Conservation (phyloP, 2,113 vertebrate genomes). For the Phocoena sinus region DNA sequence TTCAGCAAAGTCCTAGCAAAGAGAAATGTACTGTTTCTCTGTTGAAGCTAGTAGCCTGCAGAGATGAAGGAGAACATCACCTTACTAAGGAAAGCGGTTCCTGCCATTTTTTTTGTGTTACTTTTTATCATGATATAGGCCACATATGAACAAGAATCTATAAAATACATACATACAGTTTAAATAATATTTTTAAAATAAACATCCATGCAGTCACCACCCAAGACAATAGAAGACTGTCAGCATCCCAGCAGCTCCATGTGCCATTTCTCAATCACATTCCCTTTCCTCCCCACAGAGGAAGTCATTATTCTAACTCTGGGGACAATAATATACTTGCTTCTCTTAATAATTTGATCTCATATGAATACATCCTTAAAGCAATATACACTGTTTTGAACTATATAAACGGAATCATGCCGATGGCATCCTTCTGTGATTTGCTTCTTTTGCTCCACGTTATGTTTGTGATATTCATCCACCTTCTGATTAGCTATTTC, state of each 20-base stretch:
- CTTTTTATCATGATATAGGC: neutral
- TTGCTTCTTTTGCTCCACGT: neutral
- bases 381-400: neutral
- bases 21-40: neutral
- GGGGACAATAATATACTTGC: neutral
- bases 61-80: neutral
- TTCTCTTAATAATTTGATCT: neutral
- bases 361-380: neutral
- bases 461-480: neutral
- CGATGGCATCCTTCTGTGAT: neutral
- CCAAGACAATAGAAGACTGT: neutral
- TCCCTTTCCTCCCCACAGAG: neutral
- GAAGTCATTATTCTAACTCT: neutral
- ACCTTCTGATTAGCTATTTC: neutral
- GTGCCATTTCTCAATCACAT: neutral
- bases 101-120: neutral
- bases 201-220: neutral
- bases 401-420: neutral
- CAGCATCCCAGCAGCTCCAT: neutral
- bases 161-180: neutral
- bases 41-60: neutral
- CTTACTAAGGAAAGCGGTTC: neutral
- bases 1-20: neutral
- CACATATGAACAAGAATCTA: neutral
- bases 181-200: neutral